Evolutionary conservation across 1,140 invertebrate species (phyloP).

Genomic region (Drosophila seguyi): DNA sequence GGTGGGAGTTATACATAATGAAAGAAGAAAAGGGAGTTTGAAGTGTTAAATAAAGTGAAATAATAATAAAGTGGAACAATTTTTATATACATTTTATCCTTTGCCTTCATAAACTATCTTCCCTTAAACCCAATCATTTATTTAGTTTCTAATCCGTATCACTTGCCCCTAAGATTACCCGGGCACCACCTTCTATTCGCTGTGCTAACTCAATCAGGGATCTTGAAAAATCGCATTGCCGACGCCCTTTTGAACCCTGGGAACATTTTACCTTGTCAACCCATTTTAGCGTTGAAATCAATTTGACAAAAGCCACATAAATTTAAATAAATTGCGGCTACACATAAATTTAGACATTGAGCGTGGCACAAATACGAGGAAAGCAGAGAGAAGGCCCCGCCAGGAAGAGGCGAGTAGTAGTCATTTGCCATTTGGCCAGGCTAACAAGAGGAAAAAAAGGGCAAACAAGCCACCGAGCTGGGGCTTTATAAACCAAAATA

Average conservation of each 20-base stretch:
- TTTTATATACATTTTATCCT: no score
- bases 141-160: constrained; percentile 10
- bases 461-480: constrained; percentile 9
- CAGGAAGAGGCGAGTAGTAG: constrained; percentile 17
- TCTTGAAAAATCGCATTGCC: constrained; percentile 54
- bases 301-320: constrained; percentile 82
- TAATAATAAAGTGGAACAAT: neutral
- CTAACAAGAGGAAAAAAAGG: constrained; percentile 21
- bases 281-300: constrained; percentile 81
- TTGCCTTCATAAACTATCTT: neutral
- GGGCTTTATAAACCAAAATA: constrained; percentile 70
- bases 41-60: no score
- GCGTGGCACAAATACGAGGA: constrained; percentile 7
- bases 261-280: constrained; percentile 72
- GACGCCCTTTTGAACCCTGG: constrained; percentile 29
- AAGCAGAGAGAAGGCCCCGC: constrained; percentile 1
- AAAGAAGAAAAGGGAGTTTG: neutral
- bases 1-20: neutral
- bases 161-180: constrained; percentile 46
- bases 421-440: constrained; percentile 42
- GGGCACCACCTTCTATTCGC: constrained; percentile 9
- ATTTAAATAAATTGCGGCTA: constrained; percentile 80
- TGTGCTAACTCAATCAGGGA: constrained; percentile 68
- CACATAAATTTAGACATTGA: constrained; percentile 79
- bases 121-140: neutral